Evolutionary conservation across 2,113 vertebrate species (phyloP), one percentile per base, ranked within the genome.

Genomic region (Orcinus orca): DNA sequence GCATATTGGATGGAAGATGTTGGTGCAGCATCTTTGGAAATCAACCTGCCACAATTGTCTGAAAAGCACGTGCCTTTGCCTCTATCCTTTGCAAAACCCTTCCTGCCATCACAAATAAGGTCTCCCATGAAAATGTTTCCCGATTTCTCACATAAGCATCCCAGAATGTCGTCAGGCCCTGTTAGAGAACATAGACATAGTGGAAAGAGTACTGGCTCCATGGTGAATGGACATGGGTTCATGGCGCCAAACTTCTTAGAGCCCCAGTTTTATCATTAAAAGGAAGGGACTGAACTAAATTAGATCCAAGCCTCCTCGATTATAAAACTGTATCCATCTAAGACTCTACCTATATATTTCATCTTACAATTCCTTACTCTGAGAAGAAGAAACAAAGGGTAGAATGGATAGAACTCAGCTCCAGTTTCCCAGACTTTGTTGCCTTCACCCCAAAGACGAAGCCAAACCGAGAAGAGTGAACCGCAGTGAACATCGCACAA

Each of bases 131-230:
- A 23, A 41, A 23, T 29, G 8, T 26, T 44, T 77, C 29, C 65
- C 33, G 17, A 38, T 36, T 41, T 18, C 20, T 14, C 0, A 1
- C 0, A 1, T 13, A 0, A 9, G 10, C 12, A 47, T 47, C 26
- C 17, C 36, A 70, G 33, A 63, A 23, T 20, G 1, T n/a, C 3
- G 1, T 1, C 33, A 0, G 9, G 6, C 1, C 36, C 20, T 74
- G 5, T 41, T 41, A 31, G 26, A 83, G 55, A 83, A 74, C 0
- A 20, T 18, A 82, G 3, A 6, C 4, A 3, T 0, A 23, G 25
- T 18, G 17, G 62, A 68, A 86, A 58, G 18, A 20, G 2, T 13
- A 38, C 17, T 0, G 5, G 33, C 14, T 17, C 17, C n/a, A 33
- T 2, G 14, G 26, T n/a, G 20, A 20, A 7, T 0, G 18, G 50